phyloP scores from a whole-genome alignment of 2,113 vertebrate genomes.

The Excalfactoria chinensis region DNA sequence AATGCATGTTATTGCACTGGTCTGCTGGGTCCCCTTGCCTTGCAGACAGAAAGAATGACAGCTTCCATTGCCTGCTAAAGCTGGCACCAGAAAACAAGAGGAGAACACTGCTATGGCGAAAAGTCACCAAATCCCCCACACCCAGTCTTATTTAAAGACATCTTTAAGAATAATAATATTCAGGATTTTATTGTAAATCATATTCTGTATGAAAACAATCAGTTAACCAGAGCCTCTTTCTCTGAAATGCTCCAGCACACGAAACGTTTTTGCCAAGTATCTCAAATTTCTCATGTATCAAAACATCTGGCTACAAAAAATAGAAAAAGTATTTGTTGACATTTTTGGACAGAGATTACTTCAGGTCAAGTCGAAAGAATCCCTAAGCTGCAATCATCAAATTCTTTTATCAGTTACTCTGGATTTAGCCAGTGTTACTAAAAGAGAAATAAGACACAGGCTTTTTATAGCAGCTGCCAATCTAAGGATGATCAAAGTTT shows the following conservation, averaged over 20 bases:
- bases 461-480: conserved; percentile 57
- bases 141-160: too few relatives aligned
- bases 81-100: background rate
- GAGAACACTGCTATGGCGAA: background rate
- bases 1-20: background rate
- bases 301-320: conserved; percentile 60
- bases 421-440: conserved; percentile 34
- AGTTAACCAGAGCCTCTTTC: background rate
- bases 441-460: background rate
- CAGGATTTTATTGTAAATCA: background rate
- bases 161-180: background rate
- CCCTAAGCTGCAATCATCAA: conserved; percentile 27
- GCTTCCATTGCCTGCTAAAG: background rate
- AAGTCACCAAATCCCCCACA: background rate
- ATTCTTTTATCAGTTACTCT: conserved; percentile 56
- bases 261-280: background rate
- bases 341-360: conserved; percentile 49
- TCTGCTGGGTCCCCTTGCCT: background rate
- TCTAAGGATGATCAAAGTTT: conserved; percentile 67
- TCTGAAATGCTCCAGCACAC: background rate
- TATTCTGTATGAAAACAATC: background rate
- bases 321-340: conserved; percentile 18
- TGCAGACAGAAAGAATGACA: conserved; percentile 15
- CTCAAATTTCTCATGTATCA: background rate
- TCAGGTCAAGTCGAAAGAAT: conserved; percentile 36